Evolutionary conservation across 2,888 invertebrate species (phyloP), one percentile per base, ranked within the genome.

Genomic region (Phortica magna): DNA sequence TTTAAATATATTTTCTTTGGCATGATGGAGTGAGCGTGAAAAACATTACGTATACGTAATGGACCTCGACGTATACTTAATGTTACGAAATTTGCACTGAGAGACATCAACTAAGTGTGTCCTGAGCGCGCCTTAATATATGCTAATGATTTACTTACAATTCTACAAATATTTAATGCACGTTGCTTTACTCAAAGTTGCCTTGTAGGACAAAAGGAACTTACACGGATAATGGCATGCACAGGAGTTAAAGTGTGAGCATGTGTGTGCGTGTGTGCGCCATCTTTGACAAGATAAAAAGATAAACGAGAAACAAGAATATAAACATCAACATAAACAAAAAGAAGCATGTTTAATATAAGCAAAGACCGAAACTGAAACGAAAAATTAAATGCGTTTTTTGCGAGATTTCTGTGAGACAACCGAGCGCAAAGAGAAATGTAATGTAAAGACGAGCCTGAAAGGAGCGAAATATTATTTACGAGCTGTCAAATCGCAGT

Each of bases 401-500:
- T 81, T 82, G 79, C 12, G 81, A 73, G 81, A 81, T 81, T 75
- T 80, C 75, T 77, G 53, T 67, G 79, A 10, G 43, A 12, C 22
- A 31, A 39, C 59, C 2, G 53, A 22, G 77, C 14, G 82, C 80
- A 72, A 31, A 81, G 81, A 77, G 17, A 0, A 10, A 10, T 41
- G 48, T 14, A 48, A 48, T 14, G 48, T 31, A 48, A 14, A 9
- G 10, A 48, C 31, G 22, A 61, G 22, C 7, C 61, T 19, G 68
- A 19, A 17, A 68, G 70, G 84, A 83, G 85, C 85, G 87, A 87
- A 86, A 86, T 86, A 86, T 86, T 86, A 86, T 90, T 89, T 89
- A 90, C 87, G 89, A 89, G 89, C 89, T 90, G 89, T 89, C 90
- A 89, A 89, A 90, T 89, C 84, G 88, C 88, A 83, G 88, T 84